Conservation (phyloP, 1,140 invertebrate species). For the Eulimnadia texana region DNA sequence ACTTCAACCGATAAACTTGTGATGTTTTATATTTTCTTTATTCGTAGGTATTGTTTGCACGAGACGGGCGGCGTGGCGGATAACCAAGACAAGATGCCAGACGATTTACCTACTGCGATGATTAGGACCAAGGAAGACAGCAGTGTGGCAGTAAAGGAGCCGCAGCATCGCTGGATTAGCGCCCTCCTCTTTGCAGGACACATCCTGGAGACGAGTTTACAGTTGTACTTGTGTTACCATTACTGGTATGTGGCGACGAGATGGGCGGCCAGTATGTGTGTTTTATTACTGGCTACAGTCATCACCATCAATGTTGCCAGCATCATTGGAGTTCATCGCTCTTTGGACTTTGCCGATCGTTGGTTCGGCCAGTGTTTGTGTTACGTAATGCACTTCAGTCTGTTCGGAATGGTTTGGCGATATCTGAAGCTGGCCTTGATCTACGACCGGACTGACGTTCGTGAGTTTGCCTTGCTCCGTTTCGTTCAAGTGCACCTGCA, state of each 20-base stretch:
- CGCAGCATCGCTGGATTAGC: conserved; percentile 7
- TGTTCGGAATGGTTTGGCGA: conserved; percentile 15
- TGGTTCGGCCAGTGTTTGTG: conserved; percentile 18
- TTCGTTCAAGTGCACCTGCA: conserved; percentile 17
- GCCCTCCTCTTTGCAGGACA: conserved; percentile 12
- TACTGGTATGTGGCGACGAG: conserved; percentile 9
- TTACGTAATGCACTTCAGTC: conserved; percentile 15
- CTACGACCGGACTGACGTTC: conserved; percentile 15
- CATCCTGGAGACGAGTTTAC: conserved; percentile 13
- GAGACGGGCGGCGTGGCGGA: too few species aligned
- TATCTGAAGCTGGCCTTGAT: conserved; percentile 16
- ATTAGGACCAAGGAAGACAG: background rate
- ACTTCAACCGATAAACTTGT: too few species aligned
- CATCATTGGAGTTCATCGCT: conserved; percentile 14
- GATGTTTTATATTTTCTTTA: too few species aligned
- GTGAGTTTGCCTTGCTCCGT: conserved; percentile 16
- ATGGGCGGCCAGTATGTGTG: conserved; percentile 13
- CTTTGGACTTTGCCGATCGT: conserved; percentile 14
- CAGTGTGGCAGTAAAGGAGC: background rate
- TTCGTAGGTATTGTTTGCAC: too few species aligned
- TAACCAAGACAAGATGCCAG: too few species aligned
- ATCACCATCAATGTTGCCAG: conserved; percentile 16
- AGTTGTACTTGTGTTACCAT: conserved; percentile 15
- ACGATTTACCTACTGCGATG: too few species aligned
- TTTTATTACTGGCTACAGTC: conserved; percentile 6